A percentile compares a stretch with the other conserved stretches of the same genome.
phyloP scores from a whole-genome alignment of 2,888 invertebrate species.

The Athalia cordata region DNA sequence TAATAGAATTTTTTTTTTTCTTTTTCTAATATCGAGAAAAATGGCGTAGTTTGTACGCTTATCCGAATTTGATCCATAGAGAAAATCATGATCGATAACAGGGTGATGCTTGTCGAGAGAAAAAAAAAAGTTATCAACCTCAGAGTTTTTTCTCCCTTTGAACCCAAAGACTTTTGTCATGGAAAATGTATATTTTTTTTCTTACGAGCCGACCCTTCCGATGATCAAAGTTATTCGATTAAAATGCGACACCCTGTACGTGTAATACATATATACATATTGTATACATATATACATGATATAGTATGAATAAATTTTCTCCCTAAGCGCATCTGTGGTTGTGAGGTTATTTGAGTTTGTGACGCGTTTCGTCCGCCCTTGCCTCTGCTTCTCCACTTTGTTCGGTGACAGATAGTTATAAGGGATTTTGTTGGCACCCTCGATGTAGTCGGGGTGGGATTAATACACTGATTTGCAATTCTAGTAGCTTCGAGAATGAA shows the following conservation, averaged over 20 bases:
- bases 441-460: conserved; percentile 13
- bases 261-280: background rate
- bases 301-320: conserved; percentile 30
- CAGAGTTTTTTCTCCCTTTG: too few species aligned
- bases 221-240: too few species aligned
- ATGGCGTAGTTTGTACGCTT: background rate
- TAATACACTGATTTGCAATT: conserved; percentile 37
- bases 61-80: too few species aligned
- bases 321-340: conserved; percentile 29
- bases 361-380: background rate
- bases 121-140: too few species aligned
- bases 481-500: conserved; percentile 8
- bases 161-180: too few species aligned
- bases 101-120: too few species aligned
- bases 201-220: too few species aligned
- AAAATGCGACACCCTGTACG: too few species aligned
- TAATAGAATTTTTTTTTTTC: background rate
- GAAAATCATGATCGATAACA: too few species aligned
- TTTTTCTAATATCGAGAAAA: background rate
- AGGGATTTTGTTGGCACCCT: conserved; percentile 31
- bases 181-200: too few species aligned
- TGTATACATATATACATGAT: background rate
- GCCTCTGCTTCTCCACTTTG: conserved; percentile 12
- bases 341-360: conserved; percentile 16
- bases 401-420: conserved; percentile 29